Base-by-base conservation (phyloP, 2,888 invertebrate genomes). In the Automeris io region DNA sequence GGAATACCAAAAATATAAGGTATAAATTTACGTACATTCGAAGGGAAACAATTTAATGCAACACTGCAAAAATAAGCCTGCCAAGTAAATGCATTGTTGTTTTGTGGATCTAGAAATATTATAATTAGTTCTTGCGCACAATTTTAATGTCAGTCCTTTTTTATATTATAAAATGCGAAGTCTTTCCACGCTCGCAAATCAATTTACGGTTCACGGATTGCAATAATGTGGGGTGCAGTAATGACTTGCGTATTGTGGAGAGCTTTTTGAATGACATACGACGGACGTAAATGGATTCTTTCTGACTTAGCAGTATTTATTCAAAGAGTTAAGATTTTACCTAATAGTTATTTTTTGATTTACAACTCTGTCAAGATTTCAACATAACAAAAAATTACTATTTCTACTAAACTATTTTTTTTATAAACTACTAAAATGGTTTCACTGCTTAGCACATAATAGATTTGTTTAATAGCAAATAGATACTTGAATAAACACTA, bases 151-250 rank as follows among this genome's bases (percentile, higher is more conserved):
- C 29, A 36, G 32, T 11, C 22, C 37, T 18, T 37, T 37, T 37
- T 23, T 31, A 32, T 18, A 21, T 23, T 32, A 37, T 23, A 23
- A 37, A 37, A 32, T 36, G 21, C 43, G 53, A 54, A 50, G 57
- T 61, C 61, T 72, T 65, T 70, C 60, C 54, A 50, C 64, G 57
- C 56, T 61, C 51, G 51, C 49, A 47, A 65, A 62, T 65, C 60
- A 54, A 59, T 64, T 70, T 67, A 61, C 57, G 61, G 57, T 56
- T 48, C 50, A 46, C 39, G 44, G 53, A 56, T 49, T 52, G 45
- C 52, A 37, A 49, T 62, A 62, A 68, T 61, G 57, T 53, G 47
- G 58, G 54, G 52, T 55, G 44, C 47, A 39, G 43, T 44, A 47
- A 44, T 68, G 62, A 65, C 62, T 64, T 58, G 64, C 63, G 39